A percentile compares a stretch with the other conserved stretches of the same genome.
These are phyloP conservation scores for Chromoteleia sp. DNA, from an alignment of 2,888 invertebrate genomes.

Conservation along the genomic window DNA sequence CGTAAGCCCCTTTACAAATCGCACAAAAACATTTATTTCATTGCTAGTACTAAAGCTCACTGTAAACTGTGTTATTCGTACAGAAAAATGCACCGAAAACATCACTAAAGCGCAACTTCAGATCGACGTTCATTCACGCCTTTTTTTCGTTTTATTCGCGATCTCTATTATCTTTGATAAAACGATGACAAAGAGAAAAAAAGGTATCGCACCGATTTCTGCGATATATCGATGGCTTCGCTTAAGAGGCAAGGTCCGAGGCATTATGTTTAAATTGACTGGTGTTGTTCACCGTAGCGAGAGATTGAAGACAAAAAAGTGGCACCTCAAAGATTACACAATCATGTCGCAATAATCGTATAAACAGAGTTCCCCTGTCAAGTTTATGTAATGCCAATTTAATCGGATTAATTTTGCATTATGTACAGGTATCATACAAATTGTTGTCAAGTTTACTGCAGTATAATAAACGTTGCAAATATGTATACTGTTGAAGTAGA, in stretches of 20 bases:
- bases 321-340: slow-evolving; percentile 8
- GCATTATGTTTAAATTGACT: slow-evolving; percentile 13
- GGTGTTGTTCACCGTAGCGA: not conserved
- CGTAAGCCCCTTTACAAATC: slow-evolving; percentile 58
- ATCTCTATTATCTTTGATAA: slow-evolving; percentile 51
- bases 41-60: slow-evolving; percentile 38
- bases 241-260: not conserved
- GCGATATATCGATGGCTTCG: not conserved
- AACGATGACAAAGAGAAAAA: slow-evolving; percentile 7
- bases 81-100: slow-evolving; percentile 33
- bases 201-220: not conserved
- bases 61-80: slow-evolving; percentile 48
- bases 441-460: too few relatives aligned
- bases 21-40: slow-evolving; percentile 56
- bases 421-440: not conserved
- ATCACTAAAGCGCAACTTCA: slow-evolving; percentile 31
- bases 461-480: too few relatives aligned
- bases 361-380: slow-evolving; percentile 9
- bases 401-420: slow-evolving; percentile 30
- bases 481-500: too few relatives aligned
- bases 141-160: slow-evolving; percentile 23
- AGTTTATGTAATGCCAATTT: slow-evolving; percentile 22
- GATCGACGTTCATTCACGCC: slow-evolving; percentile 26
- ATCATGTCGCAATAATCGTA: slow-evolving; percentile 17
- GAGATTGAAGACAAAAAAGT: slow-evolving; percentile 31